phyloP scores from a whole-genome alignment of 2,797 vertebrate species.

The Phalloptychus januarius region DNA sequence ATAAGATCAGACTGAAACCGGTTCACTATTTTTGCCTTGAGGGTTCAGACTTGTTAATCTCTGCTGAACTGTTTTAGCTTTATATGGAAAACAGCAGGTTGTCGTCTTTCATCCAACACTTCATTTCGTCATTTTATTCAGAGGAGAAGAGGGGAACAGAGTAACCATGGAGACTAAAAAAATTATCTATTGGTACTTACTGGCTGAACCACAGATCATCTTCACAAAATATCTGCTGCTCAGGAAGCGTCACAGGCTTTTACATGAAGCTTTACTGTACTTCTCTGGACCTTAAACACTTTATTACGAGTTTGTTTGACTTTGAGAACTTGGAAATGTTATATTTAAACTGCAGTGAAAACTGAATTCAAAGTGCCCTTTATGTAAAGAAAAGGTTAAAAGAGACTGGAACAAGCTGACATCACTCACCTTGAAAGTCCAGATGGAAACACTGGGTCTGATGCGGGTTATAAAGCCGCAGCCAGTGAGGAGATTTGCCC shows the following conservation, averaged over 20 bases:
- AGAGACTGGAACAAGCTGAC: background rate
- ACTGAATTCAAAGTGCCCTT: slow-evolving; percentile 8
- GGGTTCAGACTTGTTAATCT: background rate
- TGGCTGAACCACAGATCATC: slow-evolving; percentile 14
- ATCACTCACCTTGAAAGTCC: slow-evolving; percentile 64
- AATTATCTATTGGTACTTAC: slow-evolving; percentile 22
- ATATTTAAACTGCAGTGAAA: background rate
- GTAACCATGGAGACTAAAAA: slow-evolving; percentile 69
- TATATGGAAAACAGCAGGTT: background rate
- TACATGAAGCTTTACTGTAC: background rate
- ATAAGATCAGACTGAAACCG: slow-evolving; percentile 25
- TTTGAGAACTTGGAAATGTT: background rate
- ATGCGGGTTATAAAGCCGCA: background rate
- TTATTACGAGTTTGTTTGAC: slow-evolving; percentile 8
- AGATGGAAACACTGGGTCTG: slow-evolving; percentile 4
- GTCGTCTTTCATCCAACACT: slow-evolving; percentile 5
- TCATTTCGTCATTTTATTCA: slow-evolving; percentile 33
- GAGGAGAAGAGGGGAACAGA: slow-evolving; percentile 16
- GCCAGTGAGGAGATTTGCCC: background rate
- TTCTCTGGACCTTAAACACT: background rate
- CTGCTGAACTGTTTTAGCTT: background rate
- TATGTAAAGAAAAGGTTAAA: background rate
- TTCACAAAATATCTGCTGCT: slow-evolving; percentile 7
- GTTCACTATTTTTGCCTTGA: slow-evolving; percentile 21
- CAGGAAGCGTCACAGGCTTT: background rate